A percentile compares a stretch with the other conserved stretches of the same genome.
These are phyloP conservation scores for Rhingia campestris DNA, from an alignment of 2,888 invertebrate species.

Conservation along the genomic window DNA sequence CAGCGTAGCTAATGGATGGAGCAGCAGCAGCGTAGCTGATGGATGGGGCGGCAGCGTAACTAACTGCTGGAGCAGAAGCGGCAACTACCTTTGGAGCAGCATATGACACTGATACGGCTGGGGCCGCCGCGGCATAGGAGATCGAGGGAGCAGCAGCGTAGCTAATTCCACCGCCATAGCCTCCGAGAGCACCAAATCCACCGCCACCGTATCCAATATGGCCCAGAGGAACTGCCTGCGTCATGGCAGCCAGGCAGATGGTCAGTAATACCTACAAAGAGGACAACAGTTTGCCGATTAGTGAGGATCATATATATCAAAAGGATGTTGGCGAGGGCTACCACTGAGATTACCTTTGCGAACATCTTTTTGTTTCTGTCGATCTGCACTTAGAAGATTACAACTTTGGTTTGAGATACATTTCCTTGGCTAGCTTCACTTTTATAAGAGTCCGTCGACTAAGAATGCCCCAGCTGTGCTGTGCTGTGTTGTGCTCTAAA, in stretches of 20 bases:
- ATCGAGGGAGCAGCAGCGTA: conserved; percentile 75
- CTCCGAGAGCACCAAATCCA: conserved; percentile 55
- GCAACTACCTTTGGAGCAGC: conserved; percentile 65
- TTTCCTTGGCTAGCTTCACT: conserved; percentile 79
- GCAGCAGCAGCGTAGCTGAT: conserved; percentile 77
- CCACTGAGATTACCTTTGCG: conserved; percentile 79
- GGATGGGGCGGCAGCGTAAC: conserved; percentile 69
- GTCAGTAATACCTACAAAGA: conserved; percentile 78
- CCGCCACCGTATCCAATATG: conserved; percentile 76
- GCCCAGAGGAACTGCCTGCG: conserved; percentile 77
- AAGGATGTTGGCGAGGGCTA: conserved; percentile 41
- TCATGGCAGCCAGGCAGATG: conserved; percentile 78
- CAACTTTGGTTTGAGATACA: conserved; percentile 82
- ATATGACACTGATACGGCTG: conserved; percentile 56
- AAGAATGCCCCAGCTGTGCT: conserved; percentile 56
- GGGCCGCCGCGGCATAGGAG: conserved; percentile 73
- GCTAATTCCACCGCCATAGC: conserved; percentile 56
- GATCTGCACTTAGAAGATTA: conserved; percentile 81
- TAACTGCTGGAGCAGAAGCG: conserved; percentile 60
- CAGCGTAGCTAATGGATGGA: conserved; percentile 64
- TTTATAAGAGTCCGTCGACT: conserved; percentile 79
- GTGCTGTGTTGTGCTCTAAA: conserved; percentile 30
- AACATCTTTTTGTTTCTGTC: conserved; percentile 78
- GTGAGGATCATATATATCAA: conserved; percentile 44
- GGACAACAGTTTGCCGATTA: conserved; percentile 26